Base-by-base conservation (phyloP, 2,113 vertebrate genomes). In the Haliaeetus leucogaster region DNA sequence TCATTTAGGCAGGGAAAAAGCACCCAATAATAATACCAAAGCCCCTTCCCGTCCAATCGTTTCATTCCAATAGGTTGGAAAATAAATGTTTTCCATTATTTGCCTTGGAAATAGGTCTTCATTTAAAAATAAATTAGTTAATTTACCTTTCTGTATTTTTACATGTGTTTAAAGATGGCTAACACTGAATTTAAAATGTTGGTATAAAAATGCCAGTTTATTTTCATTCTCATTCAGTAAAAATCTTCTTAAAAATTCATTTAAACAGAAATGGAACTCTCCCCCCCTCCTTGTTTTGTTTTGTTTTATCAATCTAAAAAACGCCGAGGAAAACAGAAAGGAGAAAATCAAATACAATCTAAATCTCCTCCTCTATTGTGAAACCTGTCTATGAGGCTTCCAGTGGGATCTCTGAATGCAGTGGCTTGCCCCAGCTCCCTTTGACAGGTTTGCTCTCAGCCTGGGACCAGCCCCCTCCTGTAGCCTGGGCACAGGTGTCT, bases 1-100 rank as follows among this genome's bases (percentile, higher is more conserved):
- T 89, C 52, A 91, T 94, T 95, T 96, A 93, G 77, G 48, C 58
- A 77, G 82, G 65, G 53, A 88, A 90, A 97, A 94, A 92, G 40
- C 73, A 95, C 94, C 95, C 91, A 96, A 96, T 96, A 96, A 96
- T 97, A 97, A 96, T 91, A 95, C 81, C 87, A 93, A 89, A 94
- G 77, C 73, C 73, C 77, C 86, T 95, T 94, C 65, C 84, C 1
- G 19, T 93, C 89, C 94, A 96, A 84, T 95, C 29, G 2, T 84
- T 95, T 93, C n/a, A 67, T 96, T 94, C 77, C 68, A 91, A 82
- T 79, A 76, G 43, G 86, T 40, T 91, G 93, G 96, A 96, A 96
- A 97, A 95, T n/a, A 96, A 94, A 94, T 90, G 53, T 88, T 96
- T 95, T 93, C 87, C 93, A 85, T 82, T 97, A 94, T 96, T 96